A percentile compares a stretch with the other conserved stretches of the same genome.
Evolutionary conservation across 2,113 vertebrate genomes (phyloP).

Genomic region (Corythoichthys intestinalis): DNA sequence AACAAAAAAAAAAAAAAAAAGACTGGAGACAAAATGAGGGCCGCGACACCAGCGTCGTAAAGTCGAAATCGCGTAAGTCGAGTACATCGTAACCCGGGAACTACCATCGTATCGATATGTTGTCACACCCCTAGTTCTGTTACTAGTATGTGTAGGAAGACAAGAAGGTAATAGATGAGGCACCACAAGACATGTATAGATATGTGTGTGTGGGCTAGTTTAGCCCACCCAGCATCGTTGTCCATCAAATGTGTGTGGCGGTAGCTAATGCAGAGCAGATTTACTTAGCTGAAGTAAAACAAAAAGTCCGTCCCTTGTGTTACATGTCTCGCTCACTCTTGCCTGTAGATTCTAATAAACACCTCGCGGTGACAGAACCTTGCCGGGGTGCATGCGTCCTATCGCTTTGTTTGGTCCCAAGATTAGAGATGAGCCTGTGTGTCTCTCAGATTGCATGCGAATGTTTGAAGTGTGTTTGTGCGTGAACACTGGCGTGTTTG

Average conservation of each 20-base stretch:
- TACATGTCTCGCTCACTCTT: conserved; percentile 60
- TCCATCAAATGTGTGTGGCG: conserved; percentile 53
- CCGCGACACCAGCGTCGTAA: no score
- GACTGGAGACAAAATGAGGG: no score
- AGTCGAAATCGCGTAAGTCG: no score
- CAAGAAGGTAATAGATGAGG: conserved; percentile 43
- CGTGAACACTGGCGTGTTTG: conserved; percentile 35
- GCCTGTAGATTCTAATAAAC: conserved; percentile 49
- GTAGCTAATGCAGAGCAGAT: conserved; percentile 34
- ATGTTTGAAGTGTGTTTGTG: conserved; percentile 16
- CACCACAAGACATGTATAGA: conserved; percentile 47
- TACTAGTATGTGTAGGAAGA: conserved; percentile 4
- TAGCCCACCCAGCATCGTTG: conserved; percentile 53
- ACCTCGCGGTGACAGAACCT: conserved; percentile 27
- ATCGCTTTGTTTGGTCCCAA: conserved; percentile 43
- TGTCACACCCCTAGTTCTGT: not conserved
- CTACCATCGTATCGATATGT: no score
- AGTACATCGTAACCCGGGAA: no score
- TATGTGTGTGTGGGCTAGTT: conserved; percentile 50
- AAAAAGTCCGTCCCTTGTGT: conserved; percentile 45
- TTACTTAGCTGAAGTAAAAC: conserved; percentile 18
- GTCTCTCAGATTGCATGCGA: conserved; percentile 21
- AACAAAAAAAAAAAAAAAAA: no score
- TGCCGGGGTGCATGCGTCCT: conserved; percentile 38
- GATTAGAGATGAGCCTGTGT: conserved; percentile 35